Evolutionary conservation across 2,888 invertebrate genomes (phyloP).

Genomic region (Drosophila formosana): DNA sequence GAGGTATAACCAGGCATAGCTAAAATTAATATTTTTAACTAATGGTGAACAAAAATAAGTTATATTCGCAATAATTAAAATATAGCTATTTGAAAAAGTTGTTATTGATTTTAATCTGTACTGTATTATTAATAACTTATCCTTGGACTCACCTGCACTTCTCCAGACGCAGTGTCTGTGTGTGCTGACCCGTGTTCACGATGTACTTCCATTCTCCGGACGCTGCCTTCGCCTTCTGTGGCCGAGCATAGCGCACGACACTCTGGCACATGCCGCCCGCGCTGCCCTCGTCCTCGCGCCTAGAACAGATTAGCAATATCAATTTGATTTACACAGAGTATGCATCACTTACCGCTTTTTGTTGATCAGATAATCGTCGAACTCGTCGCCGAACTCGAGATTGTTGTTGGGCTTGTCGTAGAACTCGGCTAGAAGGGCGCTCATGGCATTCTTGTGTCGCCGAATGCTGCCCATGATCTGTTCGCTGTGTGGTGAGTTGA

Average conservation of each 20-base stretch:
- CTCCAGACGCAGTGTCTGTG: conserved; percentile 92
- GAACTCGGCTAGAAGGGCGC: conserved; percentile 90
- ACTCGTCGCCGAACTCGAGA: conserved; percentile 80
- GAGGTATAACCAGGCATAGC: too few relatives aligned
- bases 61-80: too few relatives aligned
- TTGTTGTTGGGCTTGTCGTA: conserved; percentile 86
- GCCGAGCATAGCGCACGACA: conserved; percentile 91
- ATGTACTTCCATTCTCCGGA: conserved; percentile 94
- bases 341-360: conserved; percentile 76
- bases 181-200: conserved; percentile 93
- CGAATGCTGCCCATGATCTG: conserved; percentile 89
- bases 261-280: conserved; percentile 92
- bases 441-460: conserved; percentile 89
- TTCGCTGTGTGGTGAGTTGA: conserved; percentile 86
- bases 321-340: not conserved
- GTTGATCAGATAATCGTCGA: conserved; percentile 81
- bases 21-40: too few relatives aligned
- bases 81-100: too few relatives aligned
- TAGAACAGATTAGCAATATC: conserved; percentile 70
- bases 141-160: conserved; percentile 88
- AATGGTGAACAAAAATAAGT: too few relatives aligned
- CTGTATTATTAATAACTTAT: not conserved
- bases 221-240: conserved; percentile 92
- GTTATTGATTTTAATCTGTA: not conserved
- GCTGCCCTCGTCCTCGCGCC: conserved; percentile 88